Evolutionary conservation across 1,140 invertebrate species (phyloP).

Genomic region (Cyphomyrmex costatus): DNA sequence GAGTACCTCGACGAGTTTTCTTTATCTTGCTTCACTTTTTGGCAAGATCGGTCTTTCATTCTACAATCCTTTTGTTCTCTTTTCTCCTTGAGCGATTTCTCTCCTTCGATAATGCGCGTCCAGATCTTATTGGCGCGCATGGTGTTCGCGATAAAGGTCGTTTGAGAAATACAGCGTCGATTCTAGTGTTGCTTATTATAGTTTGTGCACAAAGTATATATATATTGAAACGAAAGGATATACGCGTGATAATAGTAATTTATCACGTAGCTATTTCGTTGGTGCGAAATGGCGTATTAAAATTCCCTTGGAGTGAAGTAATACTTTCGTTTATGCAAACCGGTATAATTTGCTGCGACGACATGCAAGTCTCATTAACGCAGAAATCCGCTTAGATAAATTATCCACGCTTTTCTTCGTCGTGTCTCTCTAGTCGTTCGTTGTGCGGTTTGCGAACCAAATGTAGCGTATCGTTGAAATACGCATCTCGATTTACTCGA

Average conservation of each 20-base stretch:
- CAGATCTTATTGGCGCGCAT: neutral
- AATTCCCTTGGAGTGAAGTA: constrained; percentile 34
- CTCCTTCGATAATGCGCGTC: constrained; percentile 3
- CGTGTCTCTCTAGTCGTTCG: neutral
- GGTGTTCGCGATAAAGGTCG: neutral
- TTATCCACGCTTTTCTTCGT: constrained; percentile 38
- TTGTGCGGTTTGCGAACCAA: constrained; percentile 40
- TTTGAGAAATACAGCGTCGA: constrained; percentile 1
- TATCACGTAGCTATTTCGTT: constrained; percentile 28
- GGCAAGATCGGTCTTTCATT: constrained; percentile 35
- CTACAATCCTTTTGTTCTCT: constrained; percentile 27
- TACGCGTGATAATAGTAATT: constrained; percentile 45
- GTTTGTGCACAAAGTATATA: neutral
- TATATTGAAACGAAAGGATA: constrained; percentile 44
- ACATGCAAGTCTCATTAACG: constrained; percentile 22
- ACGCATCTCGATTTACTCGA: constrained; percentile 11
- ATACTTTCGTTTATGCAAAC: constrained; percentile 42
- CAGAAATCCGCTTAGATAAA: constrained; percentile 52
- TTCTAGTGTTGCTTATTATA: neutral
- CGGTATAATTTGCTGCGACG: neutral
- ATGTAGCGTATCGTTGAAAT: constrained; percentile 31
- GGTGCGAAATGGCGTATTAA: constrained; percentile 23
- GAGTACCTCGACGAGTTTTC: constrained; percentile 44
- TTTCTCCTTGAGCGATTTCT: neutral
- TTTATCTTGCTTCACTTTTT: constrained; percentile 11